phyloP scores from a whole-genome alignment of 2,113 vertebrate genomes.

The Hippolais icterina region DNA sequence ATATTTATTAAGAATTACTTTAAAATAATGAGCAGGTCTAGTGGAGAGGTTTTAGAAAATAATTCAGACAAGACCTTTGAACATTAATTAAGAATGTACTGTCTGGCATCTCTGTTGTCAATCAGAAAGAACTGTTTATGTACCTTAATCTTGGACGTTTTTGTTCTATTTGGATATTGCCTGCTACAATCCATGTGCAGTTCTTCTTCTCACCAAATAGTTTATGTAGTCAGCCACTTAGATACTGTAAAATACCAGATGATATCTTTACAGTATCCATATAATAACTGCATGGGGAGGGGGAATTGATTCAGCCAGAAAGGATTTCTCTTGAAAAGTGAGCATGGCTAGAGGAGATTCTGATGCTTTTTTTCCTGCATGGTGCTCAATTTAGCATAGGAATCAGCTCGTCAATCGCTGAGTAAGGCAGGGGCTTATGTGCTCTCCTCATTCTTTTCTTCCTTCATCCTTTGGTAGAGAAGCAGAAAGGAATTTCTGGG shows the following conservation, averaged over 20 bases:
- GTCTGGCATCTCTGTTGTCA: neutral
- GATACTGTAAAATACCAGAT: neutral
- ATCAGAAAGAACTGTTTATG: neutral
- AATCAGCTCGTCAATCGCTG: neutral
- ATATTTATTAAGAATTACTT: conserved; percentile 1
- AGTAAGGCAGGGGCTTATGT: neutral
- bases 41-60: neutral
- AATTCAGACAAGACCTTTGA: neutral
- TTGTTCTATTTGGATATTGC: neutral
- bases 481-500: neutral
- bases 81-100: neutral
- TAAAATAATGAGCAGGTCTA: neutral
- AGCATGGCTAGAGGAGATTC: neutral
- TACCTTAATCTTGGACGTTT: neutral
- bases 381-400: neutral
- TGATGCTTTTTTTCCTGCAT: neutral
- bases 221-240: neutral
- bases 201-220: neutral
- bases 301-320: neutral
- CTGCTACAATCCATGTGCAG: neutral
- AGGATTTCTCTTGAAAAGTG: neutral
- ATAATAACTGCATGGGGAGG: neutral
- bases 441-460: neutral
- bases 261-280: neutral
- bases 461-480: neutral